Base-by-base conservation (phyloP, 1,140 invertebrate species). In the Bombus confusus region DNA sequence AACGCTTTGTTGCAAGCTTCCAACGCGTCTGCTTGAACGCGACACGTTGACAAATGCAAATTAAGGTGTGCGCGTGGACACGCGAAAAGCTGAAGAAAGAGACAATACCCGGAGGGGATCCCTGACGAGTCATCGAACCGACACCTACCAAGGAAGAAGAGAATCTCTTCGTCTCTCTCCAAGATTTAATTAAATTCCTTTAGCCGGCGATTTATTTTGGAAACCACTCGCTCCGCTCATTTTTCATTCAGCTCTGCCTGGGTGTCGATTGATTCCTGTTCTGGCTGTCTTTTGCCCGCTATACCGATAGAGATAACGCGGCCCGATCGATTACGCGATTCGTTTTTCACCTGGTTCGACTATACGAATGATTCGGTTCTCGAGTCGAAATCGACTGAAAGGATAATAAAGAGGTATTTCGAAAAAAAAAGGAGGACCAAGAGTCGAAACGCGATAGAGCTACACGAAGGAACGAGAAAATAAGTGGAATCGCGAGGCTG, bases 161-260 rank as follows among this genome's bases (percentile, higher is more conserved):
- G 18, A 13, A 37, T 34, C 9, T 66, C 64, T 25, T 84, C 47
- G 47, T 87, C 62, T 64, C 69, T 87, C 76, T 41, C 52, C 64
- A 64, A n/a, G 43, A 66, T 89, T 89, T 89, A 89, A 88, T 89
- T 89, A 89, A 89, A 89, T 89, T 86, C 87, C 83, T 88, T 80
- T 75, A 73, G 28, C 37, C 64, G 71, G 62, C 75, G 78, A 88
- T 88, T 88, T 88, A 86, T 89, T 89, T 89, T 41, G 57, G 77
- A 88, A 88, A 78, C 74, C 74, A 37, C 39, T 34, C 57, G 13
- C 1, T n/a, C 28, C 9, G 15, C 25, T 37, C 39, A 64, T 75
- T 39, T 72, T 52, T 83, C 59, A 39, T 66, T 39, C 80, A 25
- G 25, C 18, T 52, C 37, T 82, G 73, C 62, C 43, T 43, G 18